Evolutionary conservation across 2,888 invertebrate species (phyloP), one percentile per base, ranked within the genome.

Genomic region (Aleiodes alternator): DNA sequence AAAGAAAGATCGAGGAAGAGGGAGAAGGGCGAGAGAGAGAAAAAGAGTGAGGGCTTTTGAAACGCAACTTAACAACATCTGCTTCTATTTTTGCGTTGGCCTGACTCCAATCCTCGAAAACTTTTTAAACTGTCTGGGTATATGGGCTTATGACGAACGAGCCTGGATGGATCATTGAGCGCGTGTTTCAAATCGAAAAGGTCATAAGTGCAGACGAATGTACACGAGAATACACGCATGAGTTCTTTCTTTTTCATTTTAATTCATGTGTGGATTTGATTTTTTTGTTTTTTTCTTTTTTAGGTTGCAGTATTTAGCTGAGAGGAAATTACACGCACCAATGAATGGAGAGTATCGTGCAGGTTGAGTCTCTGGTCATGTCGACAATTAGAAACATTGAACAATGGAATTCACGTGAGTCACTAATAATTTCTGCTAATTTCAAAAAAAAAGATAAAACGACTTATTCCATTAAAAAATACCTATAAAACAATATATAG

Each of bases 71-170:
- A 87, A 87, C 87, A 88, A 88, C 89, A 89, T 89, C 88, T 89
- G 89, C 88, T 88, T 88, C 89, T 89, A 89, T 89, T 89, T 89
- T 88, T 87, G 87, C 87, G 84, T 84, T 89, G 89, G 89, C 89
- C 84, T 84, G 83, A 83, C 85, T 88, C 89, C 89, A 89, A 88
- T 86, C 84, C 85, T 87, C 82, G 72, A 78, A 76, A 84, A 86
- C 84, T 87, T 89, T 88, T 87, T 86, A 86, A 87, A 86, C 83
- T 85, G 84, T 84, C 84, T 83, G 85, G 85, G 84, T 69, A 53
- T 72, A 84, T 83, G 83, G 86, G 86, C 61, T 68, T 79, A 80
- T 78, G 80, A 81, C 77, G 79, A 79, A 80, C 80, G 78, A 50
- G 66, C 64, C 43, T 34, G 78, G 77, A 80, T 78, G 81, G 80